Base-by-base conservation (phyloP, 2,888 invertebrate species). In the Mythimna impura region DNA sequence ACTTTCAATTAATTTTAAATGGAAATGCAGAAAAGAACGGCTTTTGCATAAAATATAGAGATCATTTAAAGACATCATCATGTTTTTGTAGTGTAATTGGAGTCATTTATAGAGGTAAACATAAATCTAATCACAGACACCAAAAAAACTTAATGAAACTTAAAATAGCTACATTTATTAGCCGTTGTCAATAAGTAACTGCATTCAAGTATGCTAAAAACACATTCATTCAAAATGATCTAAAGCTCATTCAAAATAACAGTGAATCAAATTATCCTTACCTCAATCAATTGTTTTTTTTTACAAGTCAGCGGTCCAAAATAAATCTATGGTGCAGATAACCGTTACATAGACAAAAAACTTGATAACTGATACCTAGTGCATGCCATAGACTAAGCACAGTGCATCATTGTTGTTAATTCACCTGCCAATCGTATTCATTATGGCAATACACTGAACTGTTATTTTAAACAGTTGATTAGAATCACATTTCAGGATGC, bases 351-450 rank as follows among this genome's bases (percentile, higher is more conserved):
- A 62, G 30, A 17, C 25, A 61, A 64, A 68, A 78, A 78, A 65
- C 20, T 30, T 66, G 25, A 25, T 66, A 66, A 63, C 80, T 36
- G 58, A 66, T 66, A 66, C 22, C 10, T 22, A 47, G n/a, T 66
- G 22, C 50, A 54, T 61, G 47, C 69, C 77, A 61, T n/a, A 76
- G 61, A 73, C 25, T 61, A 73, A 50, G 25, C 30, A 62, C 14
- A 74, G 52, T 76, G 71, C 66, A 67, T 47, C 22, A 65, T 75
- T 64, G 36, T 55, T 52, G 43, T 64, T 70, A 66, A 75, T 57
- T 66, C 66, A 67, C 63, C 80, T 52, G 76, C 55, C 79, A 79
- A 65, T 80, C 78, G 12, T 25, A 55, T 66, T 55, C 22, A 64
- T 78, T 72, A 47, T 3, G 30, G 17, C 43, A 34, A 64, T 54